Percentiles rank a stretch among this genome's conserved stretches.
Conservation (phyloP, 2,113 vertebrate species). For the Ciconia maguari region DNA sequence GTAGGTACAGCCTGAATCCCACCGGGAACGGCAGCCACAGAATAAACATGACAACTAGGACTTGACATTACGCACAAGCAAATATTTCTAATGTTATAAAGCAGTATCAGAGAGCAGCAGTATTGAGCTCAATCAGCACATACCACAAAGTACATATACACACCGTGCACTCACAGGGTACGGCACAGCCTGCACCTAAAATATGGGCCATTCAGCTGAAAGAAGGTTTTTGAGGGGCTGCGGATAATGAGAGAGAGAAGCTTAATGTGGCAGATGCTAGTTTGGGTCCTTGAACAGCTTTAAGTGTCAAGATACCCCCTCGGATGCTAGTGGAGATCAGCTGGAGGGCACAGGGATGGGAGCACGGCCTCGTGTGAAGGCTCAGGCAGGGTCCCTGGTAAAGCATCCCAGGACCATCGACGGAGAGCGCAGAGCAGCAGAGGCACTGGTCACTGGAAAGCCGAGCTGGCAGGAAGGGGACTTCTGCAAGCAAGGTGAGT, state of each 20-base stretch:
- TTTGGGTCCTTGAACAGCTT: background rate
- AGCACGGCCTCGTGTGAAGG: background rate
- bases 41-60: slow-evolving; percentile 24
- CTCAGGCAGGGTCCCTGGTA: background rate
- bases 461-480: background rate
- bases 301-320: background rate
- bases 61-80: background rate
- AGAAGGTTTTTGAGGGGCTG: background rate
- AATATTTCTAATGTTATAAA: slow-evolving; percentile 21
- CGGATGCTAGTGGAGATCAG: background rate
- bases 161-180: background rate
- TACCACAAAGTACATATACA: slow-evolving; percentile 29
- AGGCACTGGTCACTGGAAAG: background rate
- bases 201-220: background rate
- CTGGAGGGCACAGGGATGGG: background rate
- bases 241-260: background rate
- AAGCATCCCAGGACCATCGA: background rate
- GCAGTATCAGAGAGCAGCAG: slow-evolving; percentile 17
- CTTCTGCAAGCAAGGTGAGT: background rate
- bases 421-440: background rate
- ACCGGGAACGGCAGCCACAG: background rate
- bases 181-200: background rate
- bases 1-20: slow-evolving; percentile 4
- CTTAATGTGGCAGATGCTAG: background rate
- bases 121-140: background rate